Evolutionary conservation across 2,113 vertebrate genomes (phyloP), one percentile per base, ranked within the genome.

Genomic region (Casuarius casuarius): DNA sequence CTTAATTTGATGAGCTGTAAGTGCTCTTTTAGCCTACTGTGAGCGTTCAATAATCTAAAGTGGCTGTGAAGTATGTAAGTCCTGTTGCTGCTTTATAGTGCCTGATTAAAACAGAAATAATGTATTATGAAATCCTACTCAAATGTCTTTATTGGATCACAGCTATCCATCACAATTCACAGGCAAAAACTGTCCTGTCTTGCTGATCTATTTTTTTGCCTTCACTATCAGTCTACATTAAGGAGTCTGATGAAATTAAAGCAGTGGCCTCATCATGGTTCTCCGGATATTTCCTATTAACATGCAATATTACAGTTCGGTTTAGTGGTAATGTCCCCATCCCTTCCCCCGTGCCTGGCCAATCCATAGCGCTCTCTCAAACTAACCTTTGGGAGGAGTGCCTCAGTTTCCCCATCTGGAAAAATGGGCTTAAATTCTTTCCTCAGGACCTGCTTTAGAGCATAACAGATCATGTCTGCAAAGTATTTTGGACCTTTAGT

Each of bases 1-100:
- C 67, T 90, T 95, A 93, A 96, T 97, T 96, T 97, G 82, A 97
- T 96, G 95, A 97, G 89, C 92, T 91, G n/a, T 95, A 91, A 97
- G 90, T 83, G 89, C 38, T 61, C 88, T 95, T 95, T 72, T 51
- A 89, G 92, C 90, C 94, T 92, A 87, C 90, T 81, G 83, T 89
- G 92, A 94, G 88, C 26, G 10, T 96, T 97, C 95, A 95, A 70
- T 90, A 94, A 96, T 79, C 88, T 65, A 66, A 94, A 96, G 88
- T 88, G 78, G 35, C 67, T 91, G 82, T 94, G 92, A 97, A 97
- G 71, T 94, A 46, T 89, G 4, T 80, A 94, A 95, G 84, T 88
- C 94, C 81, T 70, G 35, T 49, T 97, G 87, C 94, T 93, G 46
- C 84, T 76, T 94, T 95, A 85, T 68, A 61, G 54, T 18, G 66